Conservation (phyloP, 2,888 invertebrate genomes). For the Cerastis leucographa region DNA sequence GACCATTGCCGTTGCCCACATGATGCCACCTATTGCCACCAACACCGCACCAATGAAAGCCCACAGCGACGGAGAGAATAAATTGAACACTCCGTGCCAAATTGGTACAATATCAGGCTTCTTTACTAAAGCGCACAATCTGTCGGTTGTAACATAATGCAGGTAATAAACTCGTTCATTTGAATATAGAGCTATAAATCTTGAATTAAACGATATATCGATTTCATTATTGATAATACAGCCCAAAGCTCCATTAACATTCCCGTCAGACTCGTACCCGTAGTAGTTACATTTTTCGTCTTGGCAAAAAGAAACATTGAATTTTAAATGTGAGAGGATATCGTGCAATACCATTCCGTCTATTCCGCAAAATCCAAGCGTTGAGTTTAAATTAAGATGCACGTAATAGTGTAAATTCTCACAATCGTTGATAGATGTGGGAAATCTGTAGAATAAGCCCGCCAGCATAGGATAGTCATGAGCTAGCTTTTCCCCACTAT, state of each 20-base stretch:
- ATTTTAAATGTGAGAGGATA: slow-evolving; percentile 71
- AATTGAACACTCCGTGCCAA: slow-evolving; percentile 72
- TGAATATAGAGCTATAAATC: slow-evolving; percentile 74
- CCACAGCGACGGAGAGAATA: slow-evolving; percentile 51
- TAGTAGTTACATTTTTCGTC: slow-evolving; percentile 63
- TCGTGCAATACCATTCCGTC: slow-evolving; percentile 77
- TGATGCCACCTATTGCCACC: slow-evolving; percentile 59
- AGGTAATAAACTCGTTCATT: slow-evolving; percentile 66
- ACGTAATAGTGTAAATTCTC: slow-evolving; percentile 66
- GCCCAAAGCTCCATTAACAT: slow-evolving; percentile 72
- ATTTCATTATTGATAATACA: slow-evolving; percentile 68
- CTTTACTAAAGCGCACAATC: slow-evolving; percentile 72
- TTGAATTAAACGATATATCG: slow-evolving; percentile 80
- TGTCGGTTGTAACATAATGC: slow-evolving; percentile 69
- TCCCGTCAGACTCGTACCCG: slow-evolving; percentile 65
- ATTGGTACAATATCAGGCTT: slow-evolving; percentile 70
- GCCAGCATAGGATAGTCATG: slow-evolving; percentile 72
- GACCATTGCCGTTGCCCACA: slow-evolving; percentile 68
- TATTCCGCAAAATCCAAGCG: slow-evolving; percentile 73
- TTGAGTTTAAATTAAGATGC: slow-evolving; percentile 56
- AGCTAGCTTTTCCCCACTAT: slow-evolving; percentile 58
- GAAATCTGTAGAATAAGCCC: slow-evolving; percentile 75
- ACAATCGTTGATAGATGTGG: slow-evolving; percentile 75
- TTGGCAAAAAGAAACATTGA: slow-evolving; percentile 64
- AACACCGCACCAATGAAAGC: slow-evolving; percentile 52